Base-by-base conservation (phyloP, 2,797 vertebrate species). In the Spinus olivaceus region DNA sequence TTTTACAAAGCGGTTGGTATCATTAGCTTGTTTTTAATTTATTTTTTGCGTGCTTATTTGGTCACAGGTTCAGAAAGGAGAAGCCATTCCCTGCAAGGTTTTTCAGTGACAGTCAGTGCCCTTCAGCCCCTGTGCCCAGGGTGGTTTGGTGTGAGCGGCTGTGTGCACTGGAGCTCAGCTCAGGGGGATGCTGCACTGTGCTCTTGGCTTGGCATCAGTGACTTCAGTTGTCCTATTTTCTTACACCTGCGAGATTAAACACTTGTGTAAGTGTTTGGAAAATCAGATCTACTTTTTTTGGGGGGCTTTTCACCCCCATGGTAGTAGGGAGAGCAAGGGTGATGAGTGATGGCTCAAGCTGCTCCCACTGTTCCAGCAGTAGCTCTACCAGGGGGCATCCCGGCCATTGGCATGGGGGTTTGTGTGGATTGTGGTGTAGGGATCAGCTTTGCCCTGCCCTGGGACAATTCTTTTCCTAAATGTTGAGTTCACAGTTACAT, bases 331-430 rank as follows among this genome's bases (percentile, higher is more conserved):
- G 73, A 74, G 14, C 20, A 37, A 28, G 14, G 21, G 5, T 49
- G 10, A 24, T 7, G 8, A 8, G 28, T 6, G 46, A n/a, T 60
- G 33, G 37, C 49, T 67, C 0, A 0, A 71, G 70, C 66, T 73
- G 76, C 39, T 77, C 56, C 51, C 17, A 2, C 39, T 3, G 1
- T 42, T 88, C 41, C 39, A 23, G 2, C 6, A 30, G 57, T 6
- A 2, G 11, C 67, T 60, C 56, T 76, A 9, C 59, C 4, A 10
- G 41, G 41, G 49, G 44, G 30, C 27, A 42, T 20, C 19, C 0
- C 0, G 15, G 17, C 41, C 15, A 2, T 28, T 12, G 14, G 24
- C 8, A 1, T 28, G 30, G 46, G 53, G 25, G 1, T 24, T 70
- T 33, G 50, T 37, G 3, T 79, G 47, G 32, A n/a, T 19, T 41